Conservation (phyloP, 2,797 vertebrate genomes). For the Siniperca obscura region DNA sequence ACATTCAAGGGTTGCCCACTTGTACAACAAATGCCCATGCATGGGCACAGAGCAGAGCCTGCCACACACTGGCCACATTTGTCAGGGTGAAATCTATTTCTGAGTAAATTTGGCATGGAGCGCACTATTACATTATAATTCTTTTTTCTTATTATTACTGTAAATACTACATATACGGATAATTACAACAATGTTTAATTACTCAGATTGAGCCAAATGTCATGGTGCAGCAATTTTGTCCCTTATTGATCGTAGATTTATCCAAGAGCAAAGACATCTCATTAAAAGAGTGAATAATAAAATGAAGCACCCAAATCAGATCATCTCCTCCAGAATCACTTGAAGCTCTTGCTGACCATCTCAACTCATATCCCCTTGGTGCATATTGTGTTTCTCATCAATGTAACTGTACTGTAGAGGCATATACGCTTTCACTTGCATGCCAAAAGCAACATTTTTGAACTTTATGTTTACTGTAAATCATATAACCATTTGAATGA, state of each 20-base stretch:
- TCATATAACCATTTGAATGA: slow-evolving; percentile 47
- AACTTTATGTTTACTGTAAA: slow-evolving; percentile 52
- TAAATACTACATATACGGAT: slow-evolving; percentile 25
- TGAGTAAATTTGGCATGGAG: slow-evolving; percentile 34
- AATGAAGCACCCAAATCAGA: slow-evolving; percentile 15
- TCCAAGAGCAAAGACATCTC: neutral
- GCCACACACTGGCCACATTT: slow-evolving; percentile 19
- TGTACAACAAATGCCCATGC: slow-evolving; percentile 69
- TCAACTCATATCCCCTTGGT: slow-evolving; percentile 1
- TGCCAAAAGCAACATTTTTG: slow-evolving; percentile 45
- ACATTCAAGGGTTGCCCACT: slow-evolving; percentile 70
- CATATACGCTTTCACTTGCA: slow-evolving; percentile 35
- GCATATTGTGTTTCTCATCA: slow-evolving; percentile 41
- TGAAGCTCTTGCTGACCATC: slow-evolving; percentile 10
- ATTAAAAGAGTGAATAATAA: neutral
- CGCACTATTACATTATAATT: slow-evolving; percentile 1
- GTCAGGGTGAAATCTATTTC: slow-evolving; percentile 15
- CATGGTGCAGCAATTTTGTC: neutral
- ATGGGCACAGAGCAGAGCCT: slow-evolving; percentile 29
- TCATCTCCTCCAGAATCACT: slow-evolving; percentile 22
- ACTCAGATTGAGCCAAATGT: neutral
- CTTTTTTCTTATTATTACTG: neutral
- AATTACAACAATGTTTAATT: slow-evolving; percentile 7
- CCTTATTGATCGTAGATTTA: neutral
- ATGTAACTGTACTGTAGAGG: slow-evolving; percentile 30